These are phyloP conservation scores for Poeciliopsis infans DNA, from an alignment of 2,797 vertebrate species.

Conservation along the genomic window DNA sequence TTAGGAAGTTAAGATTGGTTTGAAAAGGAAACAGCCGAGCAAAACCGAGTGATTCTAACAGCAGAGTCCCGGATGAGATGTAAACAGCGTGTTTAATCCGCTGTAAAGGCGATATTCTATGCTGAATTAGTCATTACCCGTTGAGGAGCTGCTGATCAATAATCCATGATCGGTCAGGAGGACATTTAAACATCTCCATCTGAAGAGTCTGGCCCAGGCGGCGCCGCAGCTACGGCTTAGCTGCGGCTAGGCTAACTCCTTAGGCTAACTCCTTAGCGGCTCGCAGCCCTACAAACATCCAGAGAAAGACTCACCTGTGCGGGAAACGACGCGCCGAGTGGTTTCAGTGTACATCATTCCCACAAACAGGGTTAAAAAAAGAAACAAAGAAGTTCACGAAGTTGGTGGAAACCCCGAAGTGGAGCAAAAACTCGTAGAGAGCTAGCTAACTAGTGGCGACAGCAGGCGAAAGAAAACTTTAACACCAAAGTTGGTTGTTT, in stretches of 20 bases:
- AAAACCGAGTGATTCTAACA: conserved; percentile 35
- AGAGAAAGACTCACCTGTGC: conserved; percentile 53
- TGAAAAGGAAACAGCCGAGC: conserved; percentile 16
- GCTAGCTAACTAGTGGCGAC: conserved; percentile 65
- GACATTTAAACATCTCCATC: conserved; percentile 39
- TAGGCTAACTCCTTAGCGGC: conserved; percentile 62
- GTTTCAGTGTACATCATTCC: conserved; percentile 46
- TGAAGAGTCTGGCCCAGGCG: conserved; percentile 59
- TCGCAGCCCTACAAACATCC: background rate
- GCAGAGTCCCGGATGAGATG: background rate
- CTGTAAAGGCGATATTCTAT: background rate
- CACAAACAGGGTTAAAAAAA: conserved; percentile 14
- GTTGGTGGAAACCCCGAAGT: conserved; percentile 47
- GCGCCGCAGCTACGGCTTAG: conserved; percentile 73
- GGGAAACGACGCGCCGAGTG: background rate
- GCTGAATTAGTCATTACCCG: background rate
- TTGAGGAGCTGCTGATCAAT: background rate
- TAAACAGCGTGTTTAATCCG: background rate
- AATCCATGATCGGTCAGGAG: conserved; percentile 10
- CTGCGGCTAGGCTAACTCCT: conserved; percentile 70
- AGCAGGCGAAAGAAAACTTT: conserved; percentile 71
- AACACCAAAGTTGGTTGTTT: conserved; percentile 31
- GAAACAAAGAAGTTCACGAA: conserved; percentile 36
- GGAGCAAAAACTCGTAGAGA: conserved; percentile 72
- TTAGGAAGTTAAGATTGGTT: conserved; percentile 24